Conservation (phyloP, 2,888 invertebrate genomes). For the Theretra japonica region DNA sequence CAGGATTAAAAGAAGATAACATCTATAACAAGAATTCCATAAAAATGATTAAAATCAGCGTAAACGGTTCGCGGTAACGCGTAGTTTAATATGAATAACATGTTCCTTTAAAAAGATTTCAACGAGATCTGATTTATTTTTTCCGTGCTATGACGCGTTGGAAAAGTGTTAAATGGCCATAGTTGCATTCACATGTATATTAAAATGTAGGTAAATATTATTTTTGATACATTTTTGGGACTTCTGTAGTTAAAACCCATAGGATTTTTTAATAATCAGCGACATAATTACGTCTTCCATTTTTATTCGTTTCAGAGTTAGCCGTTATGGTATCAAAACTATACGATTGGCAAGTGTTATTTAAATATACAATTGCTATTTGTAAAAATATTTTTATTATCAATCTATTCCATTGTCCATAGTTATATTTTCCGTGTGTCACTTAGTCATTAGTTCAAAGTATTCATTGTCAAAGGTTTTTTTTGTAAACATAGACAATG, state of each 20-base stretch:
- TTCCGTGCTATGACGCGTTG: neutral
- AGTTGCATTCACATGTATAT: neutral
- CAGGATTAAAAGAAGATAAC: neutral
- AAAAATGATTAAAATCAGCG: neutral
- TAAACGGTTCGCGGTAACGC: neutral
- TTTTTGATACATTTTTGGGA: neutral
- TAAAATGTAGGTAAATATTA: neutral
- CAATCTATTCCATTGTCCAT: too few relatives aligned
- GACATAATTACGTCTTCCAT: too few relatives aligned
- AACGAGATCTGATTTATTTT: constrained; percentile 45
- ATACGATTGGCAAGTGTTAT: too few relatives aligned
- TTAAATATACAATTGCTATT: too few relatives aligned
- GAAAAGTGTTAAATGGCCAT: neutral
- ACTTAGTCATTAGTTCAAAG: neutral
- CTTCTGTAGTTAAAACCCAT: neutral
- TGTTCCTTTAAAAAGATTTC: constrained; percentile 54
- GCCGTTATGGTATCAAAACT: too few relatives aligned
- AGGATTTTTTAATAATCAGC: too few relatives aligned
- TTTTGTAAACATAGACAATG: constrained; percentile 17
- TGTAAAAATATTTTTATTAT: too few relatives aligned
- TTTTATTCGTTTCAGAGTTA: too few relatives aligned
- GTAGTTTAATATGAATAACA: constrained; percentile 26
- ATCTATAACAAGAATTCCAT: neutral
- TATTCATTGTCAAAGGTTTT: neutral
- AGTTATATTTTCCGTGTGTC: too few relatives aligned